Evolutionary conservation across 1,140 invertebrate species (phyloP), one percentile per base, ranked within the genome.

Genomic region (Drosophila pseudoananassae): DNA sequence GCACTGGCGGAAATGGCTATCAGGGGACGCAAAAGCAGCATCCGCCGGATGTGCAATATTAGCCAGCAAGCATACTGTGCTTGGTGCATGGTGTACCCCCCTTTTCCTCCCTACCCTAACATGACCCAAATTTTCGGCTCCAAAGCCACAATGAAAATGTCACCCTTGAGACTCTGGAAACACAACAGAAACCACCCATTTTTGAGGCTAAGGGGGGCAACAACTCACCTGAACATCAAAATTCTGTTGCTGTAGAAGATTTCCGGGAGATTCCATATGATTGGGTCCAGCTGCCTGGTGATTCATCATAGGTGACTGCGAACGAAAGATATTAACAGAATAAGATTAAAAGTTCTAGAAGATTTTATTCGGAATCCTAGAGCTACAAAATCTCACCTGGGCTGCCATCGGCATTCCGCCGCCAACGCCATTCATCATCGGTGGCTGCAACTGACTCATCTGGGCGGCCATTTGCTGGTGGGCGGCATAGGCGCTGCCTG

Each of bases 211-310:
- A n/a, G 14, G 3, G n/a, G 8, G 14, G n/a, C n/a, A n/a, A n/a
- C 38, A 40, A 85, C 90, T 92, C 56, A 92, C 91, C 91, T 92
- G 91, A 88, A 92, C 91, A 91, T 92, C 91, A 82, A 76, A 92
- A 83, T 90, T 92, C 74, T 90, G 91, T 45, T 92, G 91, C 55
- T 92, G 91, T 69, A 92, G 75, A 17, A 92, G 73, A 87, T 91
- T 92, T 50, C 87, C 89, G 27, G 91, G 76, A 70, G 91, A 92
- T 90, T 92, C 91, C 58, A 92, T 87, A 60, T 91, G 91, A 84
- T 92, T 92, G 12, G 89, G 91, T 59, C 91, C 89, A 65, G 64
- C 65, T 58, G 59, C 59, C 49, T 92, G 91, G 79, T 91, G 88
- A 69, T 92, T 90, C 71, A 92, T 76, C 84, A 90, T 91, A 27